phyloP scores from a whole-genome alignment of 2,797 vertebrate genomes.

The Crenichthys baileyi region DNA sequence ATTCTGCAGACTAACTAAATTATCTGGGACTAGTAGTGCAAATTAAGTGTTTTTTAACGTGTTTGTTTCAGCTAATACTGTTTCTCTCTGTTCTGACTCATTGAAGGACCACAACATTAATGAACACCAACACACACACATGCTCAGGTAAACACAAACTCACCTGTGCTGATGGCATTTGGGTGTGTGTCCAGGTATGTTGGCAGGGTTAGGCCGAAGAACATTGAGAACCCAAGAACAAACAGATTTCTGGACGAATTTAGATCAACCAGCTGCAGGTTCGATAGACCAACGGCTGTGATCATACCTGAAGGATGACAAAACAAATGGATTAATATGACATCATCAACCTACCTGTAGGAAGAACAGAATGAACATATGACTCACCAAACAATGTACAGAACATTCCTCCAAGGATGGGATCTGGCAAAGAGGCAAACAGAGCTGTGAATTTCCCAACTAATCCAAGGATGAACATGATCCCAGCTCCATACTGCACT shows the following conservation, averaged over 20 bases:
- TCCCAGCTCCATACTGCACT: constrained; percentile 92
- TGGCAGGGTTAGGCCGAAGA: constrained; percentile 92
- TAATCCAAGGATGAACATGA: constrained; percentile 93
- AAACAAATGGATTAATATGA: background rate
- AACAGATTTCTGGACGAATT: constrained; percentile 97
- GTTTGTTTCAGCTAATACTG: no score
- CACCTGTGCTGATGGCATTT: constrained; percentile 88
- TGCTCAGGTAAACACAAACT: background rate
- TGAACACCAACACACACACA: background rate
- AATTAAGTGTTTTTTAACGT: no score
- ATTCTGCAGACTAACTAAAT: no score
- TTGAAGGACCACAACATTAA: background rate
- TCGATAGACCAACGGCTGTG: constrained; percentile 95
- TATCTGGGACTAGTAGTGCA: no score
- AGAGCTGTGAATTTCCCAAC: constrained; percentile 95
- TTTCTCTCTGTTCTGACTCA: no score
- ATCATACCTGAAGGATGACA: constrained; percentile 90
- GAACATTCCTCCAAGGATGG: constrained; percentile 96
- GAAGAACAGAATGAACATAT: accelerated
- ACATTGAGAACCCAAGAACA: constrained; percentile 94
- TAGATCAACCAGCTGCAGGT: constrained; percentile 94
- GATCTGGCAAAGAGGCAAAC: constrained; percentile 94
- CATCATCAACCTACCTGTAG: background rate
- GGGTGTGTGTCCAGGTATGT: constrained; percentile 89
- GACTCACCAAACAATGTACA: constrained; percentile 93